Conservation (phyloP, 2,113 vertebrate species). For the Empidonax alnorum region DNA sequence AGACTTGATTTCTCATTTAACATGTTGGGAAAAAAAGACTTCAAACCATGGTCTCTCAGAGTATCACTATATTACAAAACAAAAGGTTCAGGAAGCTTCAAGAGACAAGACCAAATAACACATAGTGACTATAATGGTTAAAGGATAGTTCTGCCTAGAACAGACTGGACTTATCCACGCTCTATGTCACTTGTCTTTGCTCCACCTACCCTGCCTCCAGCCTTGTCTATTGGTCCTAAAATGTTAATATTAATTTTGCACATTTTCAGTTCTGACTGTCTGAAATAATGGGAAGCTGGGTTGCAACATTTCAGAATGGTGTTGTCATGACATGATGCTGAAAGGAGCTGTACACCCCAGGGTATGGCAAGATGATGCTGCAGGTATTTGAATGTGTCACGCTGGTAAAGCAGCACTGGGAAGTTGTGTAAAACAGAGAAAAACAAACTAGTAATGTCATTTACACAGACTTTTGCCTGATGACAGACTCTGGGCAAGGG, state of each 20-base stretch:
- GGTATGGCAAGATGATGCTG: not conserved
- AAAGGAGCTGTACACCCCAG: not conserved
- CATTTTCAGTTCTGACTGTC: not conserved
- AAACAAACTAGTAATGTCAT: not conserved
- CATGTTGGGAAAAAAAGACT: not conserved
- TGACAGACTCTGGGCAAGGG: not conserved
- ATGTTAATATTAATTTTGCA: not conserved
- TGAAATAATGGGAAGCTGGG: not conserved
- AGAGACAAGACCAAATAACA: not conserved
- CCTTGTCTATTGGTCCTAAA: not conserved
- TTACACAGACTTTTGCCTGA: not conserved
- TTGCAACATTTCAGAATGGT: not conserved
- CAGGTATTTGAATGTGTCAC: not conserved
- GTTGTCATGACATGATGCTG: not conserved
- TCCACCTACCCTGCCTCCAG: not conserved
- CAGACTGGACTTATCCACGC: not conserved
- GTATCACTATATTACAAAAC: not conserved
- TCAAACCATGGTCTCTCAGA: not conserved
- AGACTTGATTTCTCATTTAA: not conserved
- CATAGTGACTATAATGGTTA: not conserved
- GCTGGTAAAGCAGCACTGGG: not conserved
- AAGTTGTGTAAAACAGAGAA: not conserved
- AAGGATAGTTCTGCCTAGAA: not conserved
- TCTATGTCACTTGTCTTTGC: not conserved
- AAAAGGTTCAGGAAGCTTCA: not conserved